These are phyloP conservation scores for Gyps fulvus DNA, from an alignment of 2,113 vertebrate genomes.

Conservation along the genomic window DNA sequence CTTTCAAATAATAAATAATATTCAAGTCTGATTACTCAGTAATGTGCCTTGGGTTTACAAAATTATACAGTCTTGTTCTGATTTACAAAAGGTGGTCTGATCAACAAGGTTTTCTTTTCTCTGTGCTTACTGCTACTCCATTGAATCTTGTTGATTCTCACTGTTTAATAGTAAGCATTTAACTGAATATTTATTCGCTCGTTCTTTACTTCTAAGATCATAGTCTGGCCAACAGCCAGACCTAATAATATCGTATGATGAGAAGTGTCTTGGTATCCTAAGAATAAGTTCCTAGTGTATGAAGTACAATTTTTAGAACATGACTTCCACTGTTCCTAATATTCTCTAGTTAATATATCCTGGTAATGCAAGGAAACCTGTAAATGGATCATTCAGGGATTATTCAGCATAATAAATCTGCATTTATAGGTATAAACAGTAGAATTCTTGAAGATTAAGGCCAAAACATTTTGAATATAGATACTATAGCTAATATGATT, in stretches of 20 bases:
- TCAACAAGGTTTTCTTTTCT: not conserved
- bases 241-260: not conserved
- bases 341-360: not conserved
- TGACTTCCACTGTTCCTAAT: not conserved
- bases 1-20: not conserved
- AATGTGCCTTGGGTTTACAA: not conserved
- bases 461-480: not conserved
- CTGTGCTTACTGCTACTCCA: not conserved
- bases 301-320: constrained; percentile 17
- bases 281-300: not conserved
- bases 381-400: not conserved
- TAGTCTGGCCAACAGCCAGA: not conserved
- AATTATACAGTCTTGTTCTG: not conserved
- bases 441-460: not conserved
- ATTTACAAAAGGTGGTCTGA: not conserved
- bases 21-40: not conserved
- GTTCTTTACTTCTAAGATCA: not conserved
- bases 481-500: not conserved
- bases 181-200: not conserved
- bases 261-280: constrained; percentile 2
- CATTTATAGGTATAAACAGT: not conserved
- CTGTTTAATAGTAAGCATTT: not conserved
- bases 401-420: not conserved
- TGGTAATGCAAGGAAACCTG: not conserved
- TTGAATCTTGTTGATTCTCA: not conserved